Percentiles rank a stretch among this genome's conserved stretches.
Conservation (phyloP, 2,888 invertebrate species). For the Lottia gigantea region DNA sequence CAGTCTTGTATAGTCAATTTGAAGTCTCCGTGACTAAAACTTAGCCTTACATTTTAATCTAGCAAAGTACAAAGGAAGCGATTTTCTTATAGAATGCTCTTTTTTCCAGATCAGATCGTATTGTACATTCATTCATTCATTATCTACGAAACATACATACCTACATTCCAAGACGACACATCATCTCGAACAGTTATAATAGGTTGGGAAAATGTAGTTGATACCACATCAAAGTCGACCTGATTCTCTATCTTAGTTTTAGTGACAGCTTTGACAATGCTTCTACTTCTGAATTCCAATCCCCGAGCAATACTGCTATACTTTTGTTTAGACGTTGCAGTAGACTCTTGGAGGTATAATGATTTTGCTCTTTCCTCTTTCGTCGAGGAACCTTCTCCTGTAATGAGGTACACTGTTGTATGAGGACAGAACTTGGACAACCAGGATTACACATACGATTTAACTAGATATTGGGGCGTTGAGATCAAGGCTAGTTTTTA, state of each 20-base stretch:
- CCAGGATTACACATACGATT: no score
- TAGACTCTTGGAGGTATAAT: neutral
- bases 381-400: neutral
- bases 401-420: neutral
- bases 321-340: neutral
- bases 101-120: no score
- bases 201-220: slow-evolving; percentile 21
- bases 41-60: no score
- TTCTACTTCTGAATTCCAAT: slow-evolving; percentile 1
- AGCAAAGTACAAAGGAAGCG: no score
- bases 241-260: neutral
- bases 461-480: no score
- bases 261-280: neutral
- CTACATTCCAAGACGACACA: slow-evolving; percentile 25
- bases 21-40: no score
- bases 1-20: no score
- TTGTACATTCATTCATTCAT: no score
- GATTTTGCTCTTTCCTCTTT: neutral
- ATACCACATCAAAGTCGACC: slow-evolving; percentile 24
- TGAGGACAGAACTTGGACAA: no score
- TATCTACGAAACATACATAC: neutral
- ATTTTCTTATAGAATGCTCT: no score
- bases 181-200: slow-evolving; percentile 26
- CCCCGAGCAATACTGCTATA: neutral
- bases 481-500: no score